Evolutionary conservation across 2,113 vertebrate genomes (phyloP), one percentile per base, ranked within the genome.

Genomic region (Acinonyx jubatus): DNA sequence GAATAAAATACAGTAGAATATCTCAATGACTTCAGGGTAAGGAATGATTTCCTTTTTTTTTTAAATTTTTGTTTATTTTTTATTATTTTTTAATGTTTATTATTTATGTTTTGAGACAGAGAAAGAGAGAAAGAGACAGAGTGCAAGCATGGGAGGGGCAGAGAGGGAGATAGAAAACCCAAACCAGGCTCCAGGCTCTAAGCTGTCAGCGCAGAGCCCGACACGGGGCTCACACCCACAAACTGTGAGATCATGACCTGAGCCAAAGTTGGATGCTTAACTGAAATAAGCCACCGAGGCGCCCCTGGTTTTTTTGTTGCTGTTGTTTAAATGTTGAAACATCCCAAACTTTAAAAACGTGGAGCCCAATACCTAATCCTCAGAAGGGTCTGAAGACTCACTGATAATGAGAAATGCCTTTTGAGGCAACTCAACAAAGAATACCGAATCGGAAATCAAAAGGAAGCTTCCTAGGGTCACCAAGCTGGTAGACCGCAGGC

Each of bases 281-380:
- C 21, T 7, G 45, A 3, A 61, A 7, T 61, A 21, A 61, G 57
- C 57, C 57, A 4, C 7, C 19, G 7, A 61, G 21, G 57, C 6
- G 2, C 21, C 21, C 21, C 21, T 61, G 21, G 55, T 19, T 57
- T 19, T 57, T 93, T 96, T 63, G 27, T 15, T 19, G 45, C 45
- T 85, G 65, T 66, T 66, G 52, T 55, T 33, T 25, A 78, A 96
- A 86, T 55, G 45, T 63, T 80, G 66, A 93, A 96, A 85, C 61
- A 61, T 63, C 74, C 36, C 90, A 96, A 88, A 97, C 66, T 79
- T 92, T 63, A 50, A 45, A 79, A 86, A 81, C 65, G 33, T 29
- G 41, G 45, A 76, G 89, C 14, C 83, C 36, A 19, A 63, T 65
- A 83, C 66, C 84, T 95, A 93, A 91, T 55, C 63, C 87, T 87